phyloP scores from a whole-genome alignment of 2,113 vertebrate species.

The Illadopsis cleaveri region DNA sequence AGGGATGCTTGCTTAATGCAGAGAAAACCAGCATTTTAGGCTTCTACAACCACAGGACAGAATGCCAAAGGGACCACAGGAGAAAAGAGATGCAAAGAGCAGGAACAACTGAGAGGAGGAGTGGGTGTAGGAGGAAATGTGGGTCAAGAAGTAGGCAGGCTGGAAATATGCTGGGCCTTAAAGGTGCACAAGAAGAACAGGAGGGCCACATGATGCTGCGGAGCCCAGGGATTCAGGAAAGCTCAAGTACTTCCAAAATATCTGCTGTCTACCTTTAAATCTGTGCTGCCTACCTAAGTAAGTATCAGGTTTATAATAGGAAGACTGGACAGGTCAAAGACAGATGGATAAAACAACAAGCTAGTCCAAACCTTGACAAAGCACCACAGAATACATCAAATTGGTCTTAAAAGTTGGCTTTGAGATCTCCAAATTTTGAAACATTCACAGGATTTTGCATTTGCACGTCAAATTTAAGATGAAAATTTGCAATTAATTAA shows the following conservation, averaged over 20 bases:
- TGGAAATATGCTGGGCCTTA: not conserved
- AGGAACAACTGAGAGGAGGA: not conserved
- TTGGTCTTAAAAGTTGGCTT: not conserved
- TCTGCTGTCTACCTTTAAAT: not conserved
- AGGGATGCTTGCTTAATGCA: not conserved
- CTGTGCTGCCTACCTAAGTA: not conserved
- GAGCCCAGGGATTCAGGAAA: not conserved
- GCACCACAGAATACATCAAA: not conserved
- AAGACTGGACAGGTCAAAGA: not conserved
- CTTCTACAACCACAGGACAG: not conserved
- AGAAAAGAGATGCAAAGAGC: not conserved
- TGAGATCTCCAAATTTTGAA: not conserved
- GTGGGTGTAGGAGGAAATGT: slow-evolving; percentile 12
- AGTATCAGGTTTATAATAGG: not conserved
- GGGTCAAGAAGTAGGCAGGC: not conserved
- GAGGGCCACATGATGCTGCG: not conserved
- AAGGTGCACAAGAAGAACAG: not conserved
- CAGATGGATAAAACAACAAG: not conserved
- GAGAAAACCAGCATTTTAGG: not conserved
- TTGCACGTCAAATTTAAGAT: not conserved
- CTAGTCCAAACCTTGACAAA: not conserved
- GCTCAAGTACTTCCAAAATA: not conserved
- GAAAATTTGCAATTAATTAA: not conserved
- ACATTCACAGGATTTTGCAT: not conserved
- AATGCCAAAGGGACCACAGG: not conserved